Evolutionary conservation across 2,888 invertebrate species (phyloP), one percentile per base, ranked within the genome.

Genomic region (Panopea generosa): DNA sequence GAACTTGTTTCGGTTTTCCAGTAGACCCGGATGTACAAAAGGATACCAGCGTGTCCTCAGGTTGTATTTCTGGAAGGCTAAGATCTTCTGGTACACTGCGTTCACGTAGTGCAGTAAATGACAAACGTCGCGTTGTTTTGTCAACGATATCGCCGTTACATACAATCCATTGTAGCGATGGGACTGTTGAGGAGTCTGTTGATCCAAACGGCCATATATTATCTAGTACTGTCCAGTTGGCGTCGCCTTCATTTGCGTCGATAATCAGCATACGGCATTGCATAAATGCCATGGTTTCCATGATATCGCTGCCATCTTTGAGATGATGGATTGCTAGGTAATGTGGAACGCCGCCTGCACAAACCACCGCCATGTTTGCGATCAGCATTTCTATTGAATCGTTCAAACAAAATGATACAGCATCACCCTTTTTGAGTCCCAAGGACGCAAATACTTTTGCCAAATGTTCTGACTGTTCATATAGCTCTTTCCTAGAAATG

Each of bases 21-120:
- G 77, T 69, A n/a, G 71, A 72, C 4, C 77, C 81, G 24, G 81
- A 75, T 14, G 77, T 68, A 49, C 62, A 60, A 29, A 77, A 69
- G 38, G 66, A 68, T 1, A 55, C 52, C 38, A 69, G 29, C 2
- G 53, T 52, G 49, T 81, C 81, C 26, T 81, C 81, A 0, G 81
- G 77, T 24, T 76, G 69, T n/a, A 77, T 1, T 22, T 20, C 20
- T 14, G 81, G 71, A 24, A 81, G 50, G n/a, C 27, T 33, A 9
- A 47, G 18, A 1, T 52, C 20, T 1, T 11, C n/a, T n/a, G n/a
- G n/a, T n/a, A n/a, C n/a, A n/a, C n/a, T n/a, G n/a, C n/a, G n/a
- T n/a, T n/a, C n/a, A n/a, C n/a, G n/a, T n/a, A n/a, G n/a, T n/a
- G n/a, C n/a, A n/a, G n/a, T n/a, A n/a, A n/a, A n/a, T n/a, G n/a